phyloP scores from a whole-genome alignment of 2,888 invertebrate genomes.

The Gymnocheta viridis region DNA sequence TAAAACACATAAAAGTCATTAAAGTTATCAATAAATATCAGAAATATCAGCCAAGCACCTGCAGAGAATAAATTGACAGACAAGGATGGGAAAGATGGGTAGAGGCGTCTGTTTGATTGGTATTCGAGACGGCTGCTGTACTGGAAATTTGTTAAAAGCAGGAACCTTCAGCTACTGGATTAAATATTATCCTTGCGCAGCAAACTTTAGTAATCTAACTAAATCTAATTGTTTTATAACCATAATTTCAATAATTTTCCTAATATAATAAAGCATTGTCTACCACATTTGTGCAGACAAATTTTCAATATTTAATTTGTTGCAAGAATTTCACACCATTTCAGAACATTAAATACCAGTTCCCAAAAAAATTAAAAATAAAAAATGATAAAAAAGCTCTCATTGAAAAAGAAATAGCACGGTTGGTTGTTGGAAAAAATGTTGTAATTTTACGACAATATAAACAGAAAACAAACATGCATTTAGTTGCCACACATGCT shows the following conservation, averaged over 20 bases:
- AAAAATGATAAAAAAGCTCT: slow-evolving; percentile 28
- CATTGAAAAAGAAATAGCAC: slow-evolving; percentile 12
- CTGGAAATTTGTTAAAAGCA: neutral
- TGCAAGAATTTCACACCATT: slow-evolving; percentile 62
- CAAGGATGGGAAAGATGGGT: neutral
- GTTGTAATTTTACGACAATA: slow-evolving; percentile 67
- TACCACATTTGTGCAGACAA: neutral
- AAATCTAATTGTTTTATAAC: neutral
- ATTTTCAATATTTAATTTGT: neutral
- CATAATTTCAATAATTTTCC: too few species aligned
- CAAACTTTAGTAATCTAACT: neutral
- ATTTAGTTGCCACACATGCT: slow-evolving; percentile 69
- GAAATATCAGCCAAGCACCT: slow-evolving; percentile 1
- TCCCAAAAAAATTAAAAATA: neutral
- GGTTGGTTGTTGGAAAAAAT: slow-evolving; percentile 49
- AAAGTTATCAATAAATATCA: slow-evolving; percentile 22
- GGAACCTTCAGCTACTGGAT: neutral
- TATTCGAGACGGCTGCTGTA: neutral
- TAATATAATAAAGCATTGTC: too few species aligned
- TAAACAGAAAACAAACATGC: slow-evolving; percentile 55
- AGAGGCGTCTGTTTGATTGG: too few species aligned
- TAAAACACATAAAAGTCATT: slow-evolving; percentile 26
- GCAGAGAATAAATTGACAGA: neutral
- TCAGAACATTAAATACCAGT: slow-evolving; percentile 12
- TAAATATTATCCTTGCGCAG: neutral